Percentiles rank a stretch among this genome's conserved stretches.
phyloP scores from a whole-genome alignment of 2,113 vertebrate species.

The Catharus bicknelli region DNA sequence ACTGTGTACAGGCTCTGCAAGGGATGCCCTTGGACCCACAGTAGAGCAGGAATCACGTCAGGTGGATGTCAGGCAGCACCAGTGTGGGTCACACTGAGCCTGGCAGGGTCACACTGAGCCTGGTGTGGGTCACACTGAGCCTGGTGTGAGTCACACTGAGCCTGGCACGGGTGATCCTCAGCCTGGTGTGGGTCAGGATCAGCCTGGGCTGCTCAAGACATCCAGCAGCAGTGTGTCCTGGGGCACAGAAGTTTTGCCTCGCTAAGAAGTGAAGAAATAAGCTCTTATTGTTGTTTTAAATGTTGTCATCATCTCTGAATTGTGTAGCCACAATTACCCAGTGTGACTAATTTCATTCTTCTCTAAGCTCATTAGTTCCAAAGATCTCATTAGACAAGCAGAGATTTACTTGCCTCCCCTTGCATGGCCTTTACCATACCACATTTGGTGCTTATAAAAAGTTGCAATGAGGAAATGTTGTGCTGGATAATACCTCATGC shows the following conservation, averaged over 20 bases:
- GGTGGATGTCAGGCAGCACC: not conserved
- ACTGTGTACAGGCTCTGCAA: fast-evolving
- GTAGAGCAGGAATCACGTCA: fast-evolving
- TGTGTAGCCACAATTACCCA: not conserved
- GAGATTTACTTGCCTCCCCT: not conserved
- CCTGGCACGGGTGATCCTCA: not conserved
- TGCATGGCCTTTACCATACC: not conserved
- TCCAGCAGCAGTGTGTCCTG: not conserved
- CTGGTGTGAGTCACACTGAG: not conserved
- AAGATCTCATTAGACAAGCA: slow-evolving; percentile 28
- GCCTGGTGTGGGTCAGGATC: not conserved
- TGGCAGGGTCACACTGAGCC: not conserved
- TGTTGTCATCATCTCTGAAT: not conserved
- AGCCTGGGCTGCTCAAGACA: not conserved
- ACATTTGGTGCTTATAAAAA: slow-evolving; percentile 38
- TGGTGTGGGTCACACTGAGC: not conserved
- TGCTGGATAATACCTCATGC: slow-evolving; percentile 39
- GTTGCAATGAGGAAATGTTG: slow-evolving; percentile 1
- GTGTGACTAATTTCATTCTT: slow-evolving; percentile 5
- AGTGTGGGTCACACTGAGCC: not conserved
- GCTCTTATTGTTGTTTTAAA: not conserved
- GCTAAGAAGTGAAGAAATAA: not conserved
- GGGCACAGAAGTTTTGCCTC: not conserved
- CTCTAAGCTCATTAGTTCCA: not conserved
- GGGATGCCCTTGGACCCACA: not conserved